These are phyloP conservation scores for Drosophila trapezifrons DNA, from an alignment of 1,140 invertebrate species.

Conservation along the genomic window DNA sequence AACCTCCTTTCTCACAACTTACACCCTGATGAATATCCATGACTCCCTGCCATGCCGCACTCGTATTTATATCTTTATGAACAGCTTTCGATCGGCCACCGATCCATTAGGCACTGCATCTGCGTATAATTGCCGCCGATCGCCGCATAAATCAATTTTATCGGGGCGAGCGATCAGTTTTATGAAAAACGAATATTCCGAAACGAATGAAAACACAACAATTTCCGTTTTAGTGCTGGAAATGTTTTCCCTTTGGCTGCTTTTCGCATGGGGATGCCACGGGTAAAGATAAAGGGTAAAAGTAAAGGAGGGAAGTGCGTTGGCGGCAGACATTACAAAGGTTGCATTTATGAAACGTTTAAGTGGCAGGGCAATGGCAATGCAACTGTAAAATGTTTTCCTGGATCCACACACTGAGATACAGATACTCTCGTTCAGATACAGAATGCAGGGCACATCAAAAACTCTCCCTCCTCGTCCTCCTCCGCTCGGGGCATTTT, in stretches of 20 bases:
- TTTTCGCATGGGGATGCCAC: slow-evolving; percentile 63
- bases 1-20: slow-evolving; percentile 2
- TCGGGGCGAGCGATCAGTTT: slow-evolving; percentile 78
- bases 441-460: slow-evolving; percentile 30
- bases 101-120: slow-evolving; percentile 82
- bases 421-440: slow-evolving; percentile 48
- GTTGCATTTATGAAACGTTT: slow-evolving; percentile 82
- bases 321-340: slow-evolving; percentile 73
- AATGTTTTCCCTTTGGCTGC: slow-evolving; percentile 58
- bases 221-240: slow-evolving; percentile 72
- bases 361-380: slow-evolving; percentile 63
- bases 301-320: slow-evolving; percentile 24
- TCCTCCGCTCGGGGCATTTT: slow-evolving; percentile 40
- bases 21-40: neutral
- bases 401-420: slow-evolving; percentile 43
- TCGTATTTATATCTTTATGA: slow-evolving; percentile 50
- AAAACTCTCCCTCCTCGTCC: slow-evolving; percentile 16
- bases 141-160: slow-evolving; percentile 82
- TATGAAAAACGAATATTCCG: slow-evolving; percentile 65
- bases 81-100: slow-evolving; percentile 53
- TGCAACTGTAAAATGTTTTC: slow-evolving; percentile 81
- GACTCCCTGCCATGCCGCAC: slow-evolving; percentile 11
- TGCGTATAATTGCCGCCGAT: slow-evolving; percentile 81
- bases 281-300: neutral
- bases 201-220: slow-evolving; percentile 63